phyloP scores from a whole-genome alignment of 2,888 invertebrate species.

The Sisyra terminalis region DNA sequence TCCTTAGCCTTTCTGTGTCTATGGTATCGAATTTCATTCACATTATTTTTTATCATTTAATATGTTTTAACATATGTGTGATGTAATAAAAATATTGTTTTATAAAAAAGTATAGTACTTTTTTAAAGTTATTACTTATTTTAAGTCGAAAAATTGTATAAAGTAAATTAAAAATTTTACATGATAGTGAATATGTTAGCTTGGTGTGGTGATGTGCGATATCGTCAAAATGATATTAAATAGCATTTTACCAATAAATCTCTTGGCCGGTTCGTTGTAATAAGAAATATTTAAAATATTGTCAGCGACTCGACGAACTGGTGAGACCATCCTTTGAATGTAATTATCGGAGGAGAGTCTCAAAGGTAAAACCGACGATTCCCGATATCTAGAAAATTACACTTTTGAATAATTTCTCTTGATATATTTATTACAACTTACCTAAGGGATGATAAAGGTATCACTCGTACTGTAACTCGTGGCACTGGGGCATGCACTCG shows the following conservation, averaged over 20 bases:
- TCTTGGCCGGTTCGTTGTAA: conserved; percentile 51
- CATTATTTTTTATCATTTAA: too few species aligned
- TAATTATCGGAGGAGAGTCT: conserved; percentile 55
- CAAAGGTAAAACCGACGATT: conserved; percentile 24
- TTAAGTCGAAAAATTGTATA: too few species aligned
- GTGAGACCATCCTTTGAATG: conserved; percentile 47
- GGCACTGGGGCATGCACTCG: conserved; percentile 61
- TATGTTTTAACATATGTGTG: too few species aligned
- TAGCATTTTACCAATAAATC: conserved; percentile 47
- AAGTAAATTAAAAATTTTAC: too few species aligned
- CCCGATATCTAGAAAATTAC: not conserved
- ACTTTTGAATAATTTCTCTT: not conserved
- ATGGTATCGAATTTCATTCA: too few species aligned
- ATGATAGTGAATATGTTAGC: too few species aligned
- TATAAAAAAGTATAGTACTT: too few species aligned
- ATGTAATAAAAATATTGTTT: too few species aligned
- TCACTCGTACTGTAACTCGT: conserved; percentile 37
- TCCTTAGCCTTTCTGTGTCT: too few species aligned
- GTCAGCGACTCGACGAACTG: conserved; percentile 42
- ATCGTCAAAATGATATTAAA: too few species aligned
- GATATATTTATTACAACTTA: not conserved
- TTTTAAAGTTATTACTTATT: too few species aligned
- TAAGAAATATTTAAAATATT: conserved; percentile 44
- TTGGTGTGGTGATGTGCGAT: too few species aligned
- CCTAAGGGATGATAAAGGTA: conserved; percentile 23